Evolutionary conservation across 2,113 vertebrate species (phyloP), one percentile per base, ranked within the genome.

Genomic region (Dasypus novemcinctus): DNA sequence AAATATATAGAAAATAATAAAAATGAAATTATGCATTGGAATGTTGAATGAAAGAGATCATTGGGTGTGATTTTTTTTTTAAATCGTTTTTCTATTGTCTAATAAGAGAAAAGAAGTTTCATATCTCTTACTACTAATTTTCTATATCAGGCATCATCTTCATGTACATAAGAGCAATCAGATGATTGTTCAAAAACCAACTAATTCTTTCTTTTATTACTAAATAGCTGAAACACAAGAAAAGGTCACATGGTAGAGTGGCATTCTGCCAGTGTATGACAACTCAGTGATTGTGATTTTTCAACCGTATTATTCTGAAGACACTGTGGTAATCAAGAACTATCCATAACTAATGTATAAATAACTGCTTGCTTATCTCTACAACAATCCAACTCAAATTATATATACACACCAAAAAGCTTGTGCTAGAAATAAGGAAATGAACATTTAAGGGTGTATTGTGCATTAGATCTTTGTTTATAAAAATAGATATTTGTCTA

Each of bases 331-430:
- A 98, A 98, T 99, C 96, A 94, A 97, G 98, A 98, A 98, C 97
- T 98, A 97, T 92, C 98, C 98, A 98, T 98, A 99, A 98, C 98
- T 98, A 98, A 98, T 98, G 98, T 97, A 97, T 97, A 98, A 98
- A 98, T 98, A 98, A 98, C 97, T 98, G 96, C 95, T 97, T 97
- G 96, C 97, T 97, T 97, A 97, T 96, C 95, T 97, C 90, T 94
- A 89, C 76, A 97, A 84, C 52, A 59, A 95, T 63, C 85, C 90
- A 97, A 93, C 96, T 95, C 61, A 97, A 96, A 95, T 96, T 96
- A 96, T 88, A 11, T 72, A 95, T 79, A 57, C 33, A 68, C 83
- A 68, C 74, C 75, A 91, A 76, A 96, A 96, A 97, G 82, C 79
- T 95, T 92, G 93, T 64, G 79, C 31, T 80, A 68, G 95, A 92